These are phyloP conservation scores for Raja brachyura DNA, from an alignment of 2,113 vertebrate species.

Conservation along the genomic window DNA sequence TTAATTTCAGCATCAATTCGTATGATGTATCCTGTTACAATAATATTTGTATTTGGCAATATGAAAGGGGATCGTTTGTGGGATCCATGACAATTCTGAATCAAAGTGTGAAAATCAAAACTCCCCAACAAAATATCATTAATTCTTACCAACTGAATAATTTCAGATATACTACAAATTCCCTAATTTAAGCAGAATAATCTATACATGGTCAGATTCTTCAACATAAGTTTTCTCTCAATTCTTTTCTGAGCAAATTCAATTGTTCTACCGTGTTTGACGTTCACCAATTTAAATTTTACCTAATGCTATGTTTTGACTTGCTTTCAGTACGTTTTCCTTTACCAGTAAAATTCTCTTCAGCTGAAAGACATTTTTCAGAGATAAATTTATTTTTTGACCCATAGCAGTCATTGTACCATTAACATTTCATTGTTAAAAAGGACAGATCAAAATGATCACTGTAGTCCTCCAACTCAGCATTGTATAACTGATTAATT, in stretches of 20 bases:
- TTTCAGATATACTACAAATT: not conserved
- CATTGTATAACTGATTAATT: no score
- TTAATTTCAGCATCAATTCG: not conserved
- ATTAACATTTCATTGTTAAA: not conserved
- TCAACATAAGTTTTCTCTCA: not conserved
- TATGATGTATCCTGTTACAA: not conserved
- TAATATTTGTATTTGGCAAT: not conserved
- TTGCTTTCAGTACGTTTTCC: constrained; percentile 6
- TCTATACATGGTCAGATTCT: not conserved
- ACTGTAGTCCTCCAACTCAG: not conserved
- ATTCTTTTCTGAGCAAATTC: not conserved
- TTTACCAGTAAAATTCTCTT: not conserved
- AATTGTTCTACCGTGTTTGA: not conserved
- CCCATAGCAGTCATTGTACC: not conserved
- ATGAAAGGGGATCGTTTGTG: not conserved
- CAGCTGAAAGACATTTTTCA: not conserved
- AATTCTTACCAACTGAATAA: not conserved
- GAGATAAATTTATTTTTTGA: not conserved
- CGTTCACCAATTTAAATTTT: not conserved
- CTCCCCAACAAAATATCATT: not conserved
- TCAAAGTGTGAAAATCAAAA: not conserved
- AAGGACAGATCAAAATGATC: not conserved
- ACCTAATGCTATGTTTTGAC: not conserved
- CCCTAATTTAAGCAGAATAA: not conserved
- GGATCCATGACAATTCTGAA: not conserved